These are phyloP conservation scores for Apogon hyalosoma DNA, from an alignment of 2,797 vertebrate species.

Conservation along the genomic window DNA sequence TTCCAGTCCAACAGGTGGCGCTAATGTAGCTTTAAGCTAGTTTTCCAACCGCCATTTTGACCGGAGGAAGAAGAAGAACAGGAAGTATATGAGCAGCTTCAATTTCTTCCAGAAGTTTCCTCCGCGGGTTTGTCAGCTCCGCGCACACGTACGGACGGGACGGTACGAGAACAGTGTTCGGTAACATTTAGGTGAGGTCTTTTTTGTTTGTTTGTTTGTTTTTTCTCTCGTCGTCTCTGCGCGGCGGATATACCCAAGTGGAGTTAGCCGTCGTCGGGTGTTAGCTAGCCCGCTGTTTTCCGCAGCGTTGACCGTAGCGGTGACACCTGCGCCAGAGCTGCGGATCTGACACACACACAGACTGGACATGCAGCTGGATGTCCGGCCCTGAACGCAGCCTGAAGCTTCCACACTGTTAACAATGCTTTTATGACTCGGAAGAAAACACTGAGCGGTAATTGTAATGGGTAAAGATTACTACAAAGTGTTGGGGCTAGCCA, in stretches of 20 bases:
- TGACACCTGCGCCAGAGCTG: conserved; percentile 11
- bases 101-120: conserved; percentile 83
- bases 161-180: not conserved
- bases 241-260: conserved; percentile 4
- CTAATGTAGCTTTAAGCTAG: no score
- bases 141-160: not conserved
- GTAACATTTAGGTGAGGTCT: not conserved
- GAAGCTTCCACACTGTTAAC: not conserved
- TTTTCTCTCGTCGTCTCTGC: not conserved
- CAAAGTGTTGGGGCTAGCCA: conserved; percentile 92
- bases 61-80: conserved; percentile 54
- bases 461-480: conserved; percentile 99
- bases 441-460: conserved; percentile 22
- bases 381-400: not conserved
- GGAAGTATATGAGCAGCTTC: conserved; percentile 42
- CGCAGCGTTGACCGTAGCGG: conserved; percentile 36
- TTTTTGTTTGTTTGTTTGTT: no score
- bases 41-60: no score
- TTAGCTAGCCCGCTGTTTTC: conserved; percentile 23
- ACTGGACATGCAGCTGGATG: conserved; percentile 38
- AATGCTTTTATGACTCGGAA: conserved; percentile 45
- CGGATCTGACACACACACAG: not conserved
- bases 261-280: conserved; percentile 31
- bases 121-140: conserved; percentile 11
- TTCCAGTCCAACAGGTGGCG: no score